Evolutionary conservation across 2,888 invertebrate genomes (phyloP), one percentile per base, ranked within the genome.

Genomic region (Cyrtodaria siliqua): DNA sequence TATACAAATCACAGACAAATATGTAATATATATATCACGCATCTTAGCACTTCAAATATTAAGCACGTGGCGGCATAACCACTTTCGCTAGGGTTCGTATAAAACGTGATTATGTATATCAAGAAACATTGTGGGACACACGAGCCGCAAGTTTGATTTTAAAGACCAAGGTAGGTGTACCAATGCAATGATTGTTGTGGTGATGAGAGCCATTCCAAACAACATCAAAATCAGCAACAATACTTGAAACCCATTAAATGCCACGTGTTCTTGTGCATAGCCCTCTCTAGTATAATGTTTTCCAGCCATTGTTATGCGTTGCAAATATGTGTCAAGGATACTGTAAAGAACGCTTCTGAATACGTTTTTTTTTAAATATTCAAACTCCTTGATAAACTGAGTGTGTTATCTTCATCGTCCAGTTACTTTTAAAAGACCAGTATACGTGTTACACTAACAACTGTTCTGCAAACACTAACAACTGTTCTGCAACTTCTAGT

Each of bases 91-190:
- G 78, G 78, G 33, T 78, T 78, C 4, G 53, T 59, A 29, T 72
- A 78, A 24, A 52, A 72, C 2, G 78, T 42, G 26, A 78, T 61
- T 72, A 78, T 78, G 42, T 72, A 78, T 14, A 78, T 16, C 6
- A 72, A 55, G 26, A 78, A 78, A 50, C 16, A 18, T 72, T 47
- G 27, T 78, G 72, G 12, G 78, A 72, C 1, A 63, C 42, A 42
- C 49, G 2, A 78, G 42, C 16, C 78, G 52, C n/a, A 78, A 42
- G n/a, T 78, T 78, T 23, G 78, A 72, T 38, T 64, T 59, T 2
- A 72, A 68, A 0, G 69, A 78, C 78, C 78, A 78, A 3, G 78
- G 78, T 27, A 78, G 50, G 57, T 78, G 78, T 18, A 72, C 44
- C 16, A 78, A 56, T 1, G 78, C 78, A 18, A 78, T 40, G 16